Base-by-base conservation (phyloP, 2,888 invertebrate species). In the Nasonia oneida region DNA sequence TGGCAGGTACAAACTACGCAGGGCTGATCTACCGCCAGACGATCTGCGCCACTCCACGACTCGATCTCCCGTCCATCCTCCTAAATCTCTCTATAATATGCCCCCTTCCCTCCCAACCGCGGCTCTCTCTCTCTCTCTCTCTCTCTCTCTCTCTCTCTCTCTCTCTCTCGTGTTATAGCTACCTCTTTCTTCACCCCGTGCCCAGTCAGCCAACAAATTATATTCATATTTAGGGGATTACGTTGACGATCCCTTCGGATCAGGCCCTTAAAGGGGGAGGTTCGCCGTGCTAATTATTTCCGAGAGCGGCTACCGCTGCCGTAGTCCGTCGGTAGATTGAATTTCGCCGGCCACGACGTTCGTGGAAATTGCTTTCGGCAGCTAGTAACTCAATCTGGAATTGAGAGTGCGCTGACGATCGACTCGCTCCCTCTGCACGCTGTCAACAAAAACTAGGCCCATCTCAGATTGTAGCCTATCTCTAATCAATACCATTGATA, bases 201-300 rank as follows among this genome's bases (percentile, higher is more conserved):
- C 64, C 78, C 84, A 80, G 85, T 61, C 53, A 71, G 81, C 81
- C 90, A 89, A 90, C 90, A 91, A 93, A 93, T 93, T 92, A 92
- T 92, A 93, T 92, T 93, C 92, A 92, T 92, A 92, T 92, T 92
- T 90, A 88, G 89, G 89, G 91, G 92, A 92, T 93, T 92, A 92
- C 88, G 88, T 87, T 85, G 89, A 89, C 90, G 90, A 92, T 91
- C 92, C 91, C 89, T 39, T 83, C 83, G 91, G 92, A 92, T 93
- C 92, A 91, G 90, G 89, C 90, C 90, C 91, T 92, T 92, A 91
- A 91, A 92, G 91, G 92, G 71, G 91, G 89, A 89, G 90, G 89
- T 86, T 88, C 87, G 88, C 89, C 87, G 90, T 89, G 91, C 92
- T 93, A 92, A 93, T 93, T 92, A 93, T 92, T 93, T 92, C 89